These are phyloP conservation scores for Hydrotaea diabolus DNA, from an alignment of 2,888 invertebrate genomes.

Conservation along the genomic window DNA sequence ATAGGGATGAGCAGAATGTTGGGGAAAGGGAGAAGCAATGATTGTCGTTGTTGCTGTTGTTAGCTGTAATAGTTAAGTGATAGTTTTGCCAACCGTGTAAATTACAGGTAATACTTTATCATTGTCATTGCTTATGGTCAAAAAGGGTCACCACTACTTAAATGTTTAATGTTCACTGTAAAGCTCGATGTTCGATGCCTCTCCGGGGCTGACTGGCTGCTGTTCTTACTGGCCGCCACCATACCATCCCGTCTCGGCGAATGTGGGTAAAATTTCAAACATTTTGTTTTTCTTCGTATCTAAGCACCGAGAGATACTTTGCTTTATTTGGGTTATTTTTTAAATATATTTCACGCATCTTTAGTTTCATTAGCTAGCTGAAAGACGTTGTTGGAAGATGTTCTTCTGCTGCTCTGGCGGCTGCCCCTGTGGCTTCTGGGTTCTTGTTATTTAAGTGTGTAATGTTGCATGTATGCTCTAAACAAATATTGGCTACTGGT, in stretches of 20 bases:
- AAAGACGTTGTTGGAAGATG: slow-evolving; percentile 10
- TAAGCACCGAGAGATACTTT: neutral
- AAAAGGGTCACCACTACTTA: slow-evolving; percentile 62
- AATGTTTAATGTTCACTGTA: slow-evolving; percentile 56
- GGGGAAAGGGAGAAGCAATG: slow-evolving; percentile 37
- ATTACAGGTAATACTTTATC: slow-evolving; percentile 67
- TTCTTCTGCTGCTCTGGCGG: slow-evolving; percentile 9
- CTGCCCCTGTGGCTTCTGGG: neutral
- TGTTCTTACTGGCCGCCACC: slow-evolving; percentile 35
- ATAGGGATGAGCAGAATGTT: too few relatives aligned
- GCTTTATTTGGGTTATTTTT: slow-evolving; percentile 63
- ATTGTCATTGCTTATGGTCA: slow-evolving; percentile 67
- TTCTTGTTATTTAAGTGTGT: slow-evolving; percentile 51
- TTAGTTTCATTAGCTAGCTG: slow-evolving; percentile 50
- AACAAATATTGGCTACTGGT: slow-evolving; percentile 67
- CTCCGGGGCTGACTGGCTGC: neutral
- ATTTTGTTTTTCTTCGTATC: neutral
- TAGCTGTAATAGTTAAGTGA: slow-evolving; percentile 60
- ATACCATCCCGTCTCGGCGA: slow-evolving; percentile 12
- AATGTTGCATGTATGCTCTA: slow-evolving; percentile 65
- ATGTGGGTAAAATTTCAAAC: slow-evolving; percentile 12
- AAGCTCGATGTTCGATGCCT: neutral
- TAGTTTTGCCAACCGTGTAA: slow-evolving; percentile 66
- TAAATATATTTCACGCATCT: slow-evolving; percentile 66
- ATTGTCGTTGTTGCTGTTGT: neutral